Evolutionary conservation across 64 coral and sea anemone species (phyloP), one percentile per base, ranked within the genome.

Genomic region (Pocillopora damicornis): DNA sequence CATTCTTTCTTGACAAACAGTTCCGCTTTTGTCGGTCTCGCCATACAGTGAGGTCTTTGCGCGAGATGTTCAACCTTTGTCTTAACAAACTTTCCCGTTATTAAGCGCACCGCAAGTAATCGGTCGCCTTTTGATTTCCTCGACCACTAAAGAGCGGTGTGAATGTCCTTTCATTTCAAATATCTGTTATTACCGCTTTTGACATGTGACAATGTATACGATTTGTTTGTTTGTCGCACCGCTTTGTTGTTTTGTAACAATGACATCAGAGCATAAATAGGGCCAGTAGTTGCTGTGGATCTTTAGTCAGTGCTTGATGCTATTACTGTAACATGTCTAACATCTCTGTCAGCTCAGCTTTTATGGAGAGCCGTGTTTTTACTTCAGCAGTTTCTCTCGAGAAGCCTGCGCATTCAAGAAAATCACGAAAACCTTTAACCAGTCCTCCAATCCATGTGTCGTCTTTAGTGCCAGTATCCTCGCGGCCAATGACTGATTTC

Each of bases 171-270:
- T 23, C 11, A 71, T 71, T 30, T 5, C 2, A 10, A 23, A 71
- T 7, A 23, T 22, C 25, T 22, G 0, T 22, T 71, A 23, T 23
- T 5, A 71, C 25, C 67, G 67, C 20, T 23, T 34, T 34, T 9
- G n/a, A 61, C 12, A 11, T 57, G 13, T 35, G 12, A 79, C 45
- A 60, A 79, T 4, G 11, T 1, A 23, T 4, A 11, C 14, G 58
- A 20, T 16, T 8, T 2, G 8, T 61, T 30, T 59, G 77, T 60
- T 13, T 26, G 77, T 59, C 51, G 56, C 57, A 9, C 51, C 56
- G 20, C 77, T 79, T 26, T 79, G 17, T 79, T 60, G 77, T 79
- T 79, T 58, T 22, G 45, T 79, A 9, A 79, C 60, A 51, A 7
- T 79, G 56, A 58, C 58, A 23, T 60, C 56, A 30, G 77, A 5